Conservation (phyloP, 2,888 invertebrate genomes). For the Stegana nigrithorax region DNA sequence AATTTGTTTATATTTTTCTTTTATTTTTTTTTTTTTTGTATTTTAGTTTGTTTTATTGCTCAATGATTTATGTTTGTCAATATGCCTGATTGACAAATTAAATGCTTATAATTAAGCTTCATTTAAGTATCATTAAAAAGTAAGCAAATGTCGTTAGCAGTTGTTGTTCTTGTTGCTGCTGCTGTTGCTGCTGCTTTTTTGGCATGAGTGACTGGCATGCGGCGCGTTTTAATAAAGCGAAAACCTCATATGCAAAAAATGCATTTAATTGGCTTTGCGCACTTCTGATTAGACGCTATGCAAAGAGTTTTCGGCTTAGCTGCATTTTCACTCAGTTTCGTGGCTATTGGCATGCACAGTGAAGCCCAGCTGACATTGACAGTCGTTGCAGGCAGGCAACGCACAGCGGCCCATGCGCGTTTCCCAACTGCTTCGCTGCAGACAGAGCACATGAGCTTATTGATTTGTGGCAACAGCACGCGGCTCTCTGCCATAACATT, state of each 20-base stretch:
- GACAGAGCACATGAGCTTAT: no score
- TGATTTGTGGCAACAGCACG: no score
- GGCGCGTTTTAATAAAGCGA: neutral
- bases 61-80: conserved; percentile 25
- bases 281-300: neutral
- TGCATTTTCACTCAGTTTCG: neutral
- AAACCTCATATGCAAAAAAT: neutral
- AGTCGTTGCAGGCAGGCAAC: no score
- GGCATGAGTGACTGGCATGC: no score
- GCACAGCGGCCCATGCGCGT: no score
- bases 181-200: no score
- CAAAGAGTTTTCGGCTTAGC: no score
- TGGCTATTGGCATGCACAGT: no score
- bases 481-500: conserved; percentile 13
- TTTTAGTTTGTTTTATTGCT: neutral
- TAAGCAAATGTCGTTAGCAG: neutral
- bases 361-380: no score
- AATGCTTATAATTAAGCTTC: conserved; percentile 54
- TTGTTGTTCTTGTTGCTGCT: neutral
- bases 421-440: no score
- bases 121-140: conserved; percentile 28
- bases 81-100: conserved; percentile 60
- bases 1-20: neutral
- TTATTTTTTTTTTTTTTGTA: neutral
- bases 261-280: conserved; percentile 1